phyloP scores from a whole-genome alignment of 2,113 vertebrate genomes.

The Trematomus loennbergii region DNA sequence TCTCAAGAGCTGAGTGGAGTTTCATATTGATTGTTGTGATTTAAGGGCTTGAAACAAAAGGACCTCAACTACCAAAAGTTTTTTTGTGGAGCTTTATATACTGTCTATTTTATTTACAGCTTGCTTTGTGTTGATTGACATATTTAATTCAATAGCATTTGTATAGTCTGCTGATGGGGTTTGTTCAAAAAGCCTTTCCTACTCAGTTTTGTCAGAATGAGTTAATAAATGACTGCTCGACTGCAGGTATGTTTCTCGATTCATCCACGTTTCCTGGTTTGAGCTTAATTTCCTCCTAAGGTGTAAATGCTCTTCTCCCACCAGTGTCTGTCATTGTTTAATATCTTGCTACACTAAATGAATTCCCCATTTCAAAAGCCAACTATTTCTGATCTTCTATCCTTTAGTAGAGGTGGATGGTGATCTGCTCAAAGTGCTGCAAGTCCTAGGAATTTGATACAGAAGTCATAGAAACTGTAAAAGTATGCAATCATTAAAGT shows the following conservation, averaged over 20 bases:
- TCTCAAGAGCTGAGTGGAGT: not conserved
- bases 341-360: not conserved
- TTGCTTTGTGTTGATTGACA: conserved; percentile 6
- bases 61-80: conserved; percentile 53
- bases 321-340: not conserved
- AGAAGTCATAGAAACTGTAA: not conserved
- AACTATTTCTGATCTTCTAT: not conserved
- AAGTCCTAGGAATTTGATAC: not conserved
- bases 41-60: conserved; percentile 48
- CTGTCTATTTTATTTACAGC: not conserved
- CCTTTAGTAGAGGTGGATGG: too few relatives aligned
- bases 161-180: conserved; percentile 9
- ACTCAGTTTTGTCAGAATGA: conserved; percentile 7
- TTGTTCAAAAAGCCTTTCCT: conserved; percentile 13
- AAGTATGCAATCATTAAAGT: not conserved
- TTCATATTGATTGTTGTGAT: conserved; percentile 10
- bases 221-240: conserved; percentile 38
- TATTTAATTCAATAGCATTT: conserved; percentile 26
- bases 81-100: not conserved
- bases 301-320: too few relatives aligned
- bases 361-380: not conserved
- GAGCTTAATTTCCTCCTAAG: not conserved
- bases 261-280: not conserved
- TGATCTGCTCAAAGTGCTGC: not conserved
- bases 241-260: not conserved